These are phyloP conservation scores for Nomada ruficornis DNA, from an alignment of 2,888 invertebrate genomes.

Conservation along the genomic window DNA sequence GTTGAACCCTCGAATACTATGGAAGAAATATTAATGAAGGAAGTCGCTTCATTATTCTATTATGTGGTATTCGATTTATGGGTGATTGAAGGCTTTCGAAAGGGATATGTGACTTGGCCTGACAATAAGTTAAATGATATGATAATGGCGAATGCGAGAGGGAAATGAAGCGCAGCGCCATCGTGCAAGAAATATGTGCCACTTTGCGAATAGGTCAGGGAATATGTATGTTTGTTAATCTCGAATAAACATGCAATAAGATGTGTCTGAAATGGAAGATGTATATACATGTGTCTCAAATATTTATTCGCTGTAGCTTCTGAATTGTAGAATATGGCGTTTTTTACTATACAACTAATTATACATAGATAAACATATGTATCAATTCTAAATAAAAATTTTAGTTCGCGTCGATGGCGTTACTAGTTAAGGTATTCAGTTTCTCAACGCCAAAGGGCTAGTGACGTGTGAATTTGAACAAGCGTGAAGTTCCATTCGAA, in stretches of 20 bases:
- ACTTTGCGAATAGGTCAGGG: neutral
- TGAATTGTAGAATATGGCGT: too few species aligned
- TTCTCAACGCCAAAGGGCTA: slow-evolving; percentile 21
- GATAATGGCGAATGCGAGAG: neutral
- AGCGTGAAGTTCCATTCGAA: slow-evolving; percentile 20
- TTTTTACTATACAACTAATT: too few species aligned
- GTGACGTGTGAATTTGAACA: slow-evolving; percentile 15
- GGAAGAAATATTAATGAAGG: slow-evolving; percentile 36
- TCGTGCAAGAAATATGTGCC: neutral
- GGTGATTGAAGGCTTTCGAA: neutral
- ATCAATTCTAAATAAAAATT: neutral
- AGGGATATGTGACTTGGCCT: neutral
- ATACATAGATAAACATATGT: neutral
- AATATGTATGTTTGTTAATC: neutral
- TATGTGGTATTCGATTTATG: slow-evolving; percentile 2
- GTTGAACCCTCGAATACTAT: neutral
- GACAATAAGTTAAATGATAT: neutral
- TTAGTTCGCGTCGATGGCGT: neutral
- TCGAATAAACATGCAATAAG: neutral
- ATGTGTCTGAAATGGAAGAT: neutral
- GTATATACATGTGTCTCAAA: neutral
- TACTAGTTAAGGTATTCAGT: neutral
- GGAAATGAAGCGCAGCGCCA: neutral
- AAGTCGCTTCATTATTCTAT: slow-evolving; percentile 17
- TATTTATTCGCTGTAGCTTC: neutral